phyloP scores from a whole-genome alignment of 2,797 vertebrate genomes.

The Rhincodon typus region DNA sequence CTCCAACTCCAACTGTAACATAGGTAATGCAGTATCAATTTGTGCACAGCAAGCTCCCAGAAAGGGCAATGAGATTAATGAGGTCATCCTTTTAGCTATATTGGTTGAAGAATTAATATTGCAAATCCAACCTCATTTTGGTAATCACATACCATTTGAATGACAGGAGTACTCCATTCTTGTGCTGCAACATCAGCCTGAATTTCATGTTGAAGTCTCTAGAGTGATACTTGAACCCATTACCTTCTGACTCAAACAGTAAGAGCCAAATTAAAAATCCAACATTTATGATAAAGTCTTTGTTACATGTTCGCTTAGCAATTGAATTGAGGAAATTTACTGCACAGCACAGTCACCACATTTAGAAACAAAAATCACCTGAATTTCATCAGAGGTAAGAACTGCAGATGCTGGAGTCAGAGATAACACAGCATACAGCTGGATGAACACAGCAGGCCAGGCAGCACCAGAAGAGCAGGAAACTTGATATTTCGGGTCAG shows the following conservation, averaged over 20 bases:
- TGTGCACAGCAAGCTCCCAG: not conserved
- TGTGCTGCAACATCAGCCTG: not conserved
- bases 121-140: too few relatives aligned
- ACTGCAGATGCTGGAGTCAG: too few relatives aligned
- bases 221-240: too few relatives aligned
- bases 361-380: not conserved
- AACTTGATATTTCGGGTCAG: too few relatives aligned
- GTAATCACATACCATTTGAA: not conserved
- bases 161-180: not conserved
- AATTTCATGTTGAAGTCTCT: not conserved
- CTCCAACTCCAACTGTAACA: not conserved
- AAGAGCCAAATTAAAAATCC: not conserved
- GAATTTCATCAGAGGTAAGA: not conserved
- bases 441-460: too few relatives aligned
- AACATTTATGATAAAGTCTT: not conserved
- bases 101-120: not conserved
- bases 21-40: not conserved
- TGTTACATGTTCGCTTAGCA: not conserved
- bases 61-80: not conserved
- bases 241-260: not conserved
- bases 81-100: not conserved
- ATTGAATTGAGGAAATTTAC: not conserved
- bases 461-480: too few relatives aligned
- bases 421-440: too few relatives aligned
- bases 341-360: not conserved